Evolutionary conservation across 2,888 invertebrate species (phyloP), one percentile per base, ranked within the genome.

Genomic region (Andrena fulva): DNA sequence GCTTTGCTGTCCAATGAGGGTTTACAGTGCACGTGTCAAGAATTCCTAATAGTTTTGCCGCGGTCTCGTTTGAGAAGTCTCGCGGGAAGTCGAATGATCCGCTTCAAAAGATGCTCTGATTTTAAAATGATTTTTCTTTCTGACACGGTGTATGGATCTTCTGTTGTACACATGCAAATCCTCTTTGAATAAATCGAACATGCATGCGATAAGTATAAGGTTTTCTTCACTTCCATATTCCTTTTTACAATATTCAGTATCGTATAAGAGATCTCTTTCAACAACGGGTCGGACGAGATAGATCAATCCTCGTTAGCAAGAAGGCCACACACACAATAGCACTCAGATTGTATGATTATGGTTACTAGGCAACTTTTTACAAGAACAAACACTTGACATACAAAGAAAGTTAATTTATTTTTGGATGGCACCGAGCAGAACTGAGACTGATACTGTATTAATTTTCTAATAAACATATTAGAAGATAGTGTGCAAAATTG

Each of bases 131-230:
- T 79, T 85, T 82, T 89, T 85, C 87, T 85, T 89, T 89, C 87
- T 86, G 89, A 91, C 81, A 89, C 88, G 85, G 89, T 93, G 90
- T 92, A 92, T 90, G 87, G 88, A 90, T 87, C 90, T 91, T 89
- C 87, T 87, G 90, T 91, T 93, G 92, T 93, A 93, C 89, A 93
- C 89, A 90, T 90, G 89, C 85, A 87, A 90, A 87, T 85, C 88
- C 89, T 92, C 88, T 89, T 90, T 91, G 87, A 93, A 93, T 93
- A 92, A 92, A 92, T 88, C 87, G 87, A 90, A 91, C 89, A 89
- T 91, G 89, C 87, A 89, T 85, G 77, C 85, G 87, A 90, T 72
- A 76, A 85, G 77, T 85, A 85, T 80, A 85, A 77, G 66, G 69
- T 84, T 85, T 87, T 84, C 82, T 89, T 89, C 85, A 85, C 80